Conservation (phyloP, 1,140 invertebrate species). For the Mactra quadrangularis region DNA sequence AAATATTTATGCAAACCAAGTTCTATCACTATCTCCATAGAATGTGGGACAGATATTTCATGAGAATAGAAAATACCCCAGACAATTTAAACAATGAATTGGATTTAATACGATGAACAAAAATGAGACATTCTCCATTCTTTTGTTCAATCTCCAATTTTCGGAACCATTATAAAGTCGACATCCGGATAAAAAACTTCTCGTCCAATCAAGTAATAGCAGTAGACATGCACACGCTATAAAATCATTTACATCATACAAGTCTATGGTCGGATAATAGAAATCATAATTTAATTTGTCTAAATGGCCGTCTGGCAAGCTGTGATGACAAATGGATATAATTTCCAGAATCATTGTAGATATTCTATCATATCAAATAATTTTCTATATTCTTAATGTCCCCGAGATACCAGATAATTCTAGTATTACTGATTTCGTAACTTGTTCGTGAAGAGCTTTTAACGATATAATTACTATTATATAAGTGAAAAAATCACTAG, state of each 20-base stretch:
- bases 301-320: conserved; percentile 13
- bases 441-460: no score
- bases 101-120: no score
- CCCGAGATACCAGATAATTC: conserved; percentile 11
- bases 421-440: no score
- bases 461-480: no score
- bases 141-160: no score
- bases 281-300: conserved; percentile 12
- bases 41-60: no score
- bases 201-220: neutral
- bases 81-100: no score
- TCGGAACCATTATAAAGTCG: neutral
- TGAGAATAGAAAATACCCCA: no score
- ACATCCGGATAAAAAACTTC: neutral
- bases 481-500: conserved; percentile 9
- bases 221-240: neutral
- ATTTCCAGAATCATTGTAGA: neutral
- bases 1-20: no score
- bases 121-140: no score
- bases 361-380: conserved; percentile 21
- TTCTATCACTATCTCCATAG: no score
- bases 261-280: neutral
- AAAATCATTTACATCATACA: neutral
- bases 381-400: conserved; percentile 6
- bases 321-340: conserved; percentile 8